Evolutionary conservation across 1,140 invertebrate genomes (phyloP), one percentile per base, ranked within the genome.

Genomic region (Drosophila orosa): DNA sequence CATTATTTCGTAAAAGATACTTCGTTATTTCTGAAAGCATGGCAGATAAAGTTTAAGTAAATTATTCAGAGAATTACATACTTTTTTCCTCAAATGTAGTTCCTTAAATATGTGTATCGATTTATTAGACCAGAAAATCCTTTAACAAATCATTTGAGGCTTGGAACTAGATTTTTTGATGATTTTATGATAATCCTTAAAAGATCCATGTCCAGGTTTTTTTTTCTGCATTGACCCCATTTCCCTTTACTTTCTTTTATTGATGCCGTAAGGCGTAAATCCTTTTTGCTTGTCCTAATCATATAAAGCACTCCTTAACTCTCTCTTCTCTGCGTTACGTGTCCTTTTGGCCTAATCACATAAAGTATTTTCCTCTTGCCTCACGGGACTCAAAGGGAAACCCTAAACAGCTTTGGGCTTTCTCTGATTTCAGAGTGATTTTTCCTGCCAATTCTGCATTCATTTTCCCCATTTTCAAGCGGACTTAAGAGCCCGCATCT

Each of bases 391-490:
- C 22, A 25, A 68, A 67, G 22, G 45, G 65, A 52, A 68, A 66
- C 61, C 60, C 29, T 68, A 66, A 52, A 68, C 27, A 68, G 65
- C 35, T 44, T 35, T 27, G 24, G 40, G 25, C n/a, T 37, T 56
- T 22, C 31, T 54, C 31, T 37, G 35, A 31, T 37, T 57, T 27
- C 12, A n/a, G n/a, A 31, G 13, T 39, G 35, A 58, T 50, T 68
- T 62, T 61, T 66, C 45, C 65, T 66, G 65, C 22, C 47, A 66
- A 66, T 68, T 68, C 63, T 47, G 35, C 45, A 68, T 48, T 68
- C 56, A 60, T 63, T 63, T 63, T 24, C 56, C 8, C 27, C 60
- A 65, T 50, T 69, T 31, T 25, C 63, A 10, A 27, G 33, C 19
- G 45, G 45, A 35, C 63, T 50, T 39, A 39, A 50, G 60, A 17